phyloP scores from a whole-genome alignment of 2,797 vertebrate species.

The Adelosebastes latens region DNA sequence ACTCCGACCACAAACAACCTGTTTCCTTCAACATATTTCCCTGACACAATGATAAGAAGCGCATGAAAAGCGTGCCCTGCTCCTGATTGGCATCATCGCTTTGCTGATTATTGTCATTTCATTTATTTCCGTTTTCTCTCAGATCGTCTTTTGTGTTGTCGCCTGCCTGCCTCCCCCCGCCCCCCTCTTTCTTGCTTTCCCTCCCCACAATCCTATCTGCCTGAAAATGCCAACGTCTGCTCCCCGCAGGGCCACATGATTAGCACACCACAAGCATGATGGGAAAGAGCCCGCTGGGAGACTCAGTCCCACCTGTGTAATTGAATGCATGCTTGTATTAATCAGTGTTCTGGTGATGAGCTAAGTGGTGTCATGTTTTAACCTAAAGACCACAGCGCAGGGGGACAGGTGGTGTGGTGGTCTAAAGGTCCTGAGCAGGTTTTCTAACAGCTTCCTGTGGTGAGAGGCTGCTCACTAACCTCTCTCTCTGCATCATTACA shows the following conservation, averaged over 20 bases:
- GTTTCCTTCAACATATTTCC: not conserved
- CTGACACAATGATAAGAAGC: not conserved
- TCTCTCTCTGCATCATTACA: conserved; percentile 9
- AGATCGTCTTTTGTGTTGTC: not conserved
- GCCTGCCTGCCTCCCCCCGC: not conserved
- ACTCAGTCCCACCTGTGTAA: not conserved
- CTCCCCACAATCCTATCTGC: not conserved
- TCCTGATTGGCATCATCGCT: not conserved
- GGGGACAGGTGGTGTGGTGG: not conserved
- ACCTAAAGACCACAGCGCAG: not conserved
- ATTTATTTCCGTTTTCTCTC: not conserved
- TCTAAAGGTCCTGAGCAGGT: not conserved
- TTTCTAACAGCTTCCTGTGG: conserved; percentile 11
- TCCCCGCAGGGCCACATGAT: not conserved
- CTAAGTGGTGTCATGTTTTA: not conserved
- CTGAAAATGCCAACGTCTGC: not conserved
- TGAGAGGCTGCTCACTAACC: not conserved
- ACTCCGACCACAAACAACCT: not conserved
- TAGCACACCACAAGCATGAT: not conserved
- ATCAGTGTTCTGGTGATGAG: not conserved
- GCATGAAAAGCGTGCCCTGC: not conserved
- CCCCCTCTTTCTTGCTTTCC: not conserved
- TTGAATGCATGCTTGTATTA: not conserved
- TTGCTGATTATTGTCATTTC: not conserved
- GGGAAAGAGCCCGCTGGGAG: not conserved